Percentiles rank a stretch among this genome's conserved stretches.
Evolutionary conservation across 1,140 invertebrate species (phyloP).

Genomic region (Rhizoglyphus robini): DNA sequence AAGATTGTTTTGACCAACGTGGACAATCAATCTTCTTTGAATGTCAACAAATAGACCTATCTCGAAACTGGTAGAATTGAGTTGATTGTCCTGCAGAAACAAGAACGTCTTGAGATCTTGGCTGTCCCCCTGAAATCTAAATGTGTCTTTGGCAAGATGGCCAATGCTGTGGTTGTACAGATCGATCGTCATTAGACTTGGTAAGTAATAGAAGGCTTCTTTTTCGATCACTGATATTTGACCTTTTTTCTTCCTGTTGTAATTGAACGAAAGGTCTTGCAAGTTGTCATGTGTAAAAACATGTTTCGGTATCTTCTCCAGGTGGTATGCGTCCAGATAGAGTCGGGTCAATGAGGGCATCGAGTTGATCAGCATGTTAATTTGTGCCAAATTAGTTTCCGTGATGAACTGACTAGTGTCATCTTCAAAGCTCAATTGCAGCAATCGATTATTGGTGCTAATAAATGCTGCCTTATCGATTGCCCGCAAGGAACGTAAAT

Average conservation of each 20-base stretch:
- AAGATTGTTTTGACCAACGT: neutral
- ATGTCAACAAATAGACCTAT: neutral
- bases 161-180: neutral
- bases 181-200: neutral
- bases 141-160: neutral
- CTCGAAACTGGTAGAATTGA: neutral
- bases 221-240: neutral
- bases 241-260: neutral
- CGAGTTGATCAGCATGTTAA: neutral
- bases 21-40: neutral
- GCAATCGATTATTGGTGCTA: neutral
- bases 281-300: neutral
- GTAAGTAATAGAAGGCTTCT: slow-evolving; percentile 1
- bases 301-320: neutral
- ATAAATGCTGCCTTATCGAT: neutral
- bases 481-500: neutral
- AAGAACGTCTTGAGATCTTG: neutral
- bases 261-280: neutral
- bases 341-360: neutral
- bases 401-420: neutral
- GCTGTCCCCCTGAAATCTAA: neutral
- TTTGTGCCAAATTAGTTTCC: neutral
- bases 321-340: neutral
- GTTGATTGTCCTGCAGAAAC: neutral
- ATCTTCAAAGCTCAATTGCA: neutral